Evolutionary conservation across 1,140 invertebrate species (phyloP).

Genomic region (Psilanteris sp.): DNA sequence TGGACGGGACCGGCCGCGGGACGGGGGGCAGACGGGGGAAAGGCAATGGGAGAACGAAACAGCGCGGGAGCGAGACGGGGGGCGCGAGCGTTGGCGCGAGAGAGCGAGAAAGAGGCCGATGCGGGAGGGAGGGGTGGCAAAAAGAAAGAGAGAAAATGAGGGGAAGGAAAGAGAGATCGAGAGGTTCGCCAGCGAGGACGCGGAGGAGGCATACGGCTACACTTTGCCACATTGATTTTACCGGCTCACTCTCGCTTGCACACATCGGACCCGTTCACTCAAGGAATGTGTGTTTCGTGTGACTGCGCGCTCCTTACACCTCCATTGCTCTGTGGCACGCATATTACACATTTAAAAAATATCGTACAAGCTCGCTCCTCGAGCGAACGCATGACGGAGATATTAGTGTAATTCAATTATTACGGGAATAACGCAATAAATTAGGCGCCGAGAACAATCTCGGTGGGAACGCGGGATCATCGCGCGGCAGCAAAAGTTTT

Average conservation of each 20-base stretch:
- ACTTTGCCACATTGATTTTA: slow-evolving; percentile 77
- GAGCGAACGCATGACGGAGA: too few relatives aligned
- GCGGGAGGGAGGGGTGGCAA: too few relatives aligned
- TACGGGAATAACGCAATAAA: too few relatives aligned
- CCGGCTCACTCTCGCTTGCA: slow-evolving; percentile 72
- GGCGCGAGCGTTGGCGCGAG: too few relatives aligned
- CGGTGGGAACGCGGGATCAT: too few relatives aligned
- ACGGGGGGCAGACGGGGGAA: slow-evolving; percentile 1
- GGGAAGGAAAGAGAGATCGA: slow-evolving; percentile 12
- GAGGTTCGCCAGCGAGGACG: slow-evolving; percentile 24
- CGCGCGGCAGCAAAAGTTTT: too few relatives aligned
- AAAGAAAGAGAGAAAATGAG: too few relatives aligned
- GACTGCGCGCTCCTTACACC: slow-evolving; percentile 60
- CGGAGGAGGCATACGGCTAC: slow-evolving; percentile 64
- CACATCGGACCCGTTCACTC: slow-evolving; percentile 62
- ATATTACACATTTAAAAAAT: slow-evolving; percentile 52
- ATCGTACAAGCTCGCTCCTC: slow-evolving; percentile 19
- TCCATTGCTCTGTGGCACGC: slow-evolving; percentile 50
- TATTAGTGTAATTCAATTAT: too few relatives aligned
- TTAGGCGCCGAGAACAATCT: too few relatives aligned
- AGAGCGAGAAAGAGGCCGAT: too few relatives aligned
- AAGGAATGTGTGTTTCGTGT: slow-evolving; percentile 73
- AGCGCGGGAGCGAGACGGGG: slow-evolving; percentile 43
- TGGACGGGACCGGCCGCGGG: slow-evolving; percentile 4
- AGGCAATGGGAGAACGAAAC: slow-evolving; percentile 37